A percentile compares a stretch with the other conserved stretches of the same genome.
phyloP scores from a whole-genome alignment of 1,140 invertebrate genomes.

The Popillia japonica region DNA sequence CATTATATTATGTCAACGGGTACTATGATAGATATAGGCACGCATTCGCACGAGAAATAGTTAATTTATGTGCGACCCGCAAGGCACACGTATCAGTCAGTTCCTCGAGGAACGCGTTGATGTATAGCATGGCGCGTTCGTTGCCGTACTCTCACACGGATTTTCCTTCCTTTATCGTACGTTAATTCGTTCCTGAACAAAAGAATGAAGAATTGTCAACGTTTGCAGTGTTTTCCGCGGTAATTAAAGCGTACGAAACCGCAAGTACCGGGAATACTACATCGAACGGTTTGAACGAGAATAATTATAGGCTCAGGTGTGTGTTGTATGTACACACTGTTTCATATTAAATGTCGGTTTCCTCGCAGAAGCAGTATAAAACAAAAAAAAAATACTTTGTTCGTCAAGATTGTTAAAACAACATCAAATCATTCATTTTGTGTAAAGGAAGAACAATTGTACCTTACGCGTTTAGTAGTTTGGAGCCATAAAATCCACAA shows the following conservation, averaged over 20 bases:
- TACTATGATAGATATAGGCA: conserved; percentile 43
- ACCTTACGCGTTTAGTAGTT: too few relatives aligned
- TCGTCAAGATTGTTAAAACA: too few relatives aligned
- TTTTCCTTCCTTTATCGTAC: neutral
- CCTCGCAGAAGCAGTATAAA: too few relatives aligned
- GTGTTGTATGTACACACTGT: too few relatives aligned
- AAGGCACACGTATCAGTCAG: neutral
- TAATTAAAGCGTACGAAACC: neutral
- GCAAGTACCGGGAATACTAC: neutral
- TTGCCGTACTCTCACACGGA: neutral
- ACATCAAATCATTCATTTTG: too few relatives aligned
- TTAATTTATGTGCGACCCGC: conserved; percentile 43
- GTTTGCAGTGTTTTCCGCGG: neutral
- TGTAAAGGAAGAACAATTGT: too few relatives aligned
- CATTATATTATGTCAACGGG: conserved; percentile 49
- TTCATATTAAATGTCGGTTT: too few relatives aligned
- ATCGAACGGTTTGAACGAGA: neutral
- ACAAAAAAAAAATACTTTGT: too few relatives aligned
- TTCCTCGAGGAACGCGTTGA: neutral
- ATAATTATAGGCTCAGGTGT: neutral
- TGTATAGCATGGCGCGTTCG: neutral
- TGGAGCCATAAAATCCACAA: too few relatives aligned
- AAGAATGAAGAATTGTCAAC: conserved; percentile 14
- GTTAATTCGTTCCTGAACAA: conserved; percentile 1
- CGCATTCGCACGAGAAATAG: conserved; percentile 39